Conservation (phyloP, 1,140 invertebrate species). For the Drosophila sproati region DNA sequence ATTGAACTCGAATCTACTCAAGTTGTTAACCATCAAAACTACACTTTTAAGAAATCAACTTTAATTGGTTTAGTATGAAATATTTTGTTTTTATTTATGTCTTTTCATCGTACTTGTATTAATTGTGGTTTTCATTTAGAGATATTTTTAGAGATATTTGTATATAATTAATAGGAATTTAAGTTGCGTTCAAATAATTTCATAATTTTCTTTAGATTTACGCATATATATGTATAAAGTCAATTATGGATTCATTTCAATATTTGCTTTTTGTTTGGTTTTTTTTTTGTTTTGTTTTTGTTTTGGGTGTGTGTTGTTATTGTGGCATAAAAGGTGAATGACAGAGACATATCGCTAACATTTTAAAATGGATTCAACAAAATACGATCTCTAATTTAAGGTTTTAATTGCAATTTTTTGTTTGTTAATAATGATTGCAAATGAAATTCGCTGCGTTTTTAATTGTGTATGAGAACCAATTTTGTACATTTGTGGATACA, state of each 20-base stretch:
- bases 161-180: slow-evolving; percentile 83
- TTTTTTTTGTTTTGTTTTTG: slow-evolving; percentile 1
- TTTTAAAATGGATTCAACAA: slow-evolving; percentile 49
- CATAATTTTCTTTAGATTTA: slow-evolving; percentile 51
- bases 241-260: slow-evolving; percentile 54
- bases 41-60: not conserved
- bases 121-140: slow-evolving; percentile 73
- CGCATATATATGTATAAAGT: slow-evolving; percentile 72
- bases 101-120: slow-evolving; percentile 68
- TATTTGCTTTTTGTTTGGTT: slow-evolving; percentile 8
- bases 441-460: slow-evolving; percentile 75
- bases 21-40: not conserved
- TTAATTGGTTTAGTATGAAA: slow-evolving; percentile 65
- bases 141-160: slow-evolving; percentile 76
- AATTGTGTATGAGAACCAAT: slow-evolving; percentile 78
- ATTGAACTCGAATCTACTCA: too few species aligned
- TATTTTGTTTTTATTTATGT: slow-evolving; percentile 73
- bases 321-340: slow-evolving; percentile 68
- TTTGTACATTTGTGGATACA: slow-evolving; percentile 72
- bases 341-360: slow-evolving; percentile 61
- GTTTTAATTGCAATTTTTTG: slow-evolving; percentile 59
- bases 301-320: slow-evolving; percentile 29
- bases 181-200: slow-evolving; percentile 82
- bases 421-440: slow-evolving; percentile 59
- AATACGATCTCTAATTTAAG: slow-evolving; percentile 60